Percentiles rank a stretch among this genome's conserved stretches.
phyloP scores from a whole-genome alignment of 92 coral and sea anemone genomes.

The Muricea muricata region DNA sequence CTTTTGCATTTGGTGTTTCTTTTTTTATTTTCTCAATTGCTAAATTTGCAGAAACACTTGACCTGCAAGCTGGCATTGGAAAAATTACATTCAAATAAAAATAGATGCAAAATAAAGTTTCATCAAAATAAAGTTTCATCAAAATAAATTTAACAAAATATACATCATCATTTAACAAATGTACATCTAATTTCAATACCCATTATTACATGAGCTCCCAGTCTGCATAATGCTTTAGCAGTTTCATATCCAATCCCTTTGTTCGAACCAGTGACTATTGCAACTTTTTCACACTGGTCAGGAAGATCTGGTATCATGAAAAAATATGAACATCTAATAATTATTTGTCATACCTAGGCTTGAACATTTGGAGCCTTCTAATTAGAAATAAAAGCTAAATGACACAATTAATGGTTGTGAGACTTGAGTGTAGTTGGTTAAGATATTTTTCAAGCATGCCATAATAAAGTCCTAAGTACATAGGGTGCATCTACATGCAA shows the following conservation, averaged over 20 bases:
- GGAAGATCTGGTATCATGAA: constrained; percentile 74
- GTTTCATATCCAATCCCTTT: constrained; percentile 96
- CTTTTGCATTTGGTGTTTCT: constrained; percentile 83
- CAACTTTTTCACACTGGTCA: constrained; percentile 69
- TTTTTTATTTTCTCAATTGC: constrained; percentile 68
- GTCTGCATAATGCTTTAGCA: constrained; percentile 83
- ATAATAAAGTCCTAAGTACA: too few species aligned
- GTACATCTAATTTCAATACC: constrained; percentile 57
- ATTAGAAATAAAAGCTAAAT: not conserved
- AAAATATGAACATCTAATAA: not conserved
- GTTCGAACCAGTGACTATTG: constrained; percentile 92
- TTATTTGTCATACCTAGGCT: too few species aligned
- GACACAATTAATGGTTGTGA: not conserved
- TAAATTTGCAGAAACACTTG: constrained; percentile 69
- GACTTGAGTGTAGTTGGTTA: too few species aligned
- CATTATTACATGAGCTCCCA: constrained; percentile 80
- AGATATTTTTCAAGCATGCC: too few species aligned
- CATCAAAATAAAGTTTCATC: not conserved
- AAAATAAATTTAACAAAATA: not conserved
- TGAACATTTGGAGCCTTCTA: too few species aligned
- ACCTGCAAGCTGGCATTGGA: constrained; percentile 75
- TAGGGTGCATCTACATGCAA: too few species aligned
- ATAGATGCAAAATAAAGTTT: not conserved
- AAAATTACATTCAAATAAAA: not conserved
- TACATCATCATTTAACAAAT: not conserved